These are phyloP conservation scores for Pagetopsis macropterus DNA, from an alignment of 2,797 vertebrate genomes.

Conservation along the genomic window DNA sequence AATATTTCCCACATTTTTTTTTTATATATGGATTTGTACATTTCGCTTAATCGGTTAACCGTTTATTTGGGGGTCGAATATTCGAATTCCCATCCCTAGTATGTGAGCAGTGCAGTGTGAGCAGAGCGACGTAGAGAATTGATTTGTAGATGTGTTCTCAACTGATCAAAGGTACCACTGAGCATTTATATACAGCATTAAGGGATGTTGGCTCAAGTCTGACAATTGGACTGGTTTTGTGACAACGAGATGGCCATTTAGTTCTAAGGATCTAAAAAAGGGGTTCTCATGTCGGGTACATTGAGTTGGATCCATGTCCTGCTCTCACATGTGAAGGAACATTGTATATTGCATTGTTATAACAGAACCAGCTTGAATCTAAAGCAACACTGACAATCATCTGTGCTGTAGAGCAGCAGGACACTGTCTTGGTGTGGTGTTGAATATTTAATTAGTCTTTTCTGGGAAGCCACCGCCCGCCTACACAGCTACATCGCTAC, in stretches of 20 bases:
- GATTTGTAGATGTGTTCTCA: neutral
- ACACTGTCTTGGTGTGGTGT: slow-evolving; percentile 19
- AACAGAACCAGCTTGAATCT: slow-evolving; percentile 1
- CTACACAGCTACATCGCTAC: slow-evolving; percentile 10
- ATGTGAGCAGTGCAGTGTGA: neutral
- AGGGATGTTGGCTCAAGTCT: neutral
- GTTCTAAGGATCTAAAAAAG: too few species aligned
- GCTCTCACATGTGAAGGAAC: neutral
- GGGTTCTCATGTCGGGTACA: neutral
- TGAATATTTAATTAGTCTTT: slow-evolving; percentile 49
- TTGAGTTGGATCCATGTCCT: neutral
- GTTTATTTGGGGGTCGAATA: too few species aligned
- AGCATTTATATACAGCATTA: neutral
- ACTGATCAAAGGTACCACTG: neutral
- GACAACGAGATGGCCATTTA: neutral
- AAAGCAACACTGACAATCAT: neutral
- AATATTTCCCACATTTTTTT: too few species aligned
- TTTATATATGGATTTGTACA: too few species aligned
- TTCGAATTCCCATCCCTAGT: too few species aligned
- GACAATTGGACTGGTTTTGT: neutral
- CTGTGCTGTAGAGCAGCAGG: slow-evolving; percentile 16
- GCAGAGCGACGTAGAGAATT: neutral
- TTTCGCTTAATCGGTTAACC: too few species aligned
- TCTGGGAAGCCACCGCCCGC: slow-evolving; percentile 21
- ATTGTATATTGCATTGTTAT: neutral